These are phyloP conservation scores for Meteorus sp. DNA, from an alignment of 1,140 invertebrate genomes.

Conservation along the genomic window DNA sequence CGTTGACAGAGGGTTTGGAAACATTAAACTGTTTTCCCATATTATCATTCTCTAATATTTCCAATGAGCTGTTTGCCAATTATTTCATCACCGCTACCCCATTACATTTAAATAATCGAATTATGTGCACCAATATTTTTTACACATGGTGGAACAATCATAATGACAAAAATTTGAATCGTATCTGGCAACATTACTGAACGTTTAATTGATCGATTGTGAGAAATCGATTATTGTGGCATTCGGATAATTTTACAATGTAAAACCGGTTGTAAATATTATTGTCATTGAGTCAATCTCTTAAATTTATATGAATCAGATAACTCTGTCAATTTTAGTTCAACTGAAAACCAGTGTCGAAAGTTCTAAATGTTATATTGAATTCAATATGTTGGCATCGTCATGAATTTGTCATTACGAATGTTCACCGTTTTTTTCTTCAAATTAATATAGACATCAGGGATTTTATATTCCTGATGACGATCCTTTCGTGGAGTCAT, in stretches of 20 bases:
- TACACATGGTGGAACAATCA: not conserved
- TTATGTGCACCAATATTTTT: not conserved
- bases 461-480: too few species aligned
- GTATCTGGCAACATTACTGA: too few species aligned
- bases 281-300: constrained; percentile 12
- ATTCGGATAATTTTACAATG: constrained; percentile 14
- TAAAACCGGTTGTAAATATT: constrained; percentile 25
- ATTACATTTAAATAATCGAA: not conserved
- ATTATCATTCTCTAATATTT: constrained; percentile 8
- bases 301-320: not conserved
- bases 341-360: constrained; percentile 4
- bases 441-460: too few species aligned
- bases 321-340: too few species aligned
- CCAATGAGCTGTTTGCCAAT: not conserved
- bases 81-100: constrained; percentile 1
- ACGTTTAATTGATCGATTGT: too few species aligned
- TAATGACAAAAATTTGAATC: too few species aligned
- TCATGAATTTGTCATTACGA: too few species aligned
- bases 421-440: too few species aligned
- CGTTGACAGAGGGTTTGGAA: constrained; percentile 48
- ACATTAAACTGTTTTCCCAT: constrained; percentile 13
- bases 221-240: not conserved
- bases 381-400: too few species aligned
- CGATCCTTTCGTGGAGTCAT: too few species aligned
- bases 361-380: too few species aligned